Conservation (phyloP, 2,888 invertebrate species). For the Athalia cordata region DNA sequence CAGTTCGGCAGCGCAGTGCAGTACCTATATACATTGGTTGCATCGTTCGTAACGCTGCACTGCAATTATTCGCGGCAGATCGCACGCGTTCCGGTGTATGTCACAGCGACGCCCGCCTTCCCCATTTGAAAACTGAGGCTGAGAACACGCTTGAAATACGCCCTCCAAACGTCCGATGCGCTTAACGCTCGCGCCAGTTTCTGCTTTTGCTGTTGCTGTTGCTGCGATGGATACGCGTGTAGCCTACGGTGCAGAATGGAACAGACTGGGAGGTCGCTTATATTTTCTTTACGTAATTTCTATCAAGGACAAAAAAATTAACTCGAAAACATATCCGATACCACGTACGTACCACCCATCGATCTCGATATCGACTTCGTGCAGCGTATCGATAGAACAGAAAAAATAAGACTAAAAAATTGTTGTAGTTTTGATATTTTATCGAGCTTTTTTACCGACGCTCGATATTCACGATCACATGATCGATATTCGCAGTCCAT, state of each 20-base stretch:
- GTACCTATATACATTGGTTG: constrained; percentile 49
- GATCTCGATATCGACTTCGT: too few species aligned
- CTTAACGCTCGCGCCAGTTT: constrained; percentile 63
- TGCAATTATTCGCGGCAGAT: constrained; percentile 57
- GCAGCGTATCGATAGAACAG: too few species aligned
- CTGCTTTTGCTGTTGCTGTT: constrained; percentile 45
- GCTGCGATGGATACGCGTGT: constrained; percentile 41
- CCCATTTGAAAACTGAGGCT: not conserved
- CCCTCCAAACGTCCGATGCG: constrained; percentile 68
- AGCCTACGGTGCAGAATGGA: constrained; percentile 30
- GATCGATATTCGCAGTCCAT: too few species aligned
- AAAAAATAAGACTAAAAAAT: too few species aligned
- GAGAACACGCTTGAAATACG: constrained; percentile 63
- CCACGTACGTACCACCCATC: too few species aligned
- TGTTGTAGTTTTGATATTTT: too few species aligned
- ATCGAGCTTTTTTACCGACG: too few species aligned
- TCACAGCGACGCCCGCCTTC: constrained; percentile 62
- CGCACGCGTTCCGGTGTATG: constrained; percentile 53
- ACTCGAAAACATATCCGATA: too few species aligned
- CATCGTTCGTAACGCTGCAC: constrained; percentile 56
- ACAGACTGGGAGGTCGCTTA: constrained; percentile 29
- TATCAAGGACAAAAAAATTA: not conserved
- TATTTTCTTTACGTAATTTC: constrained; percentile 25
- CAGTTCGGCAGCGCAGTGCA: not conserved
- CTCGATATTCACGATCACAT: too few species aligned